Evolutionary conservation across 2,888 invertebrate genomes (phyloP).

Genomic region (Synanthedon andrenaeformis): DNA sequence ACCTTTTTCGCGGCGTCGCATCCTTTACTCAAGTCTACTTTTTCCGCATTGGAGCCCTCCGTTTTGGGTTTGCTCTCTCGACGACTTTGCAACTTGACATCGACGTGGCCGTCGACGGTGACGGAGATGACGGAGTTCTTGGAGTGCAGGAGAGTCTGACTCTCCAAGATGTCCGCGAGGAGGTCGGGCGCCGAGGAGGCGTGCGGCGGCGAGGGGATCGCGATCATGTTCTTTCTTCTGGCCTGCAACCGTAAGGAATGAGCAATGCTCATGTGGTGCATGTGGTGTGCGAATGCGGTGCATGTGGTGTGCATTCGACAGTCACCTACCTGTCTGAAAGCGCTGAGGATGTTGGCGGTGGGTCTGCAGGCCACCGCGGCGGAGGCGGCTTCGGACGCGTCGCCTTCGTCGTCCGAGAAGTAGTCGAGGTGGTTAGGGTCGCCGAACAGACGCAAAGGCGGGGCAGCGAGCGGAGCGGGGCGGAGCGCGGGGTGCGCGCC

Average conservation of each 20-base stretch:
- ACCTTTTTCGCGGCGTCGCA: conserved; percentile 52
- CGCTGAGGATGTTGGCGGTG: conserved; percentile 49
- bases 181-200: conserved; percentile 70
- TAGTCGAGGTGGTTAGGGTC: conserved; percentile 77
- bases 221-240: conserved; percentile 57
- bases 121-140: conserved; percentile 70
- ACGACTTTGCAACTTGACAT: conserved; percentile 47
- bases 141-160: conserved; percentile 78
- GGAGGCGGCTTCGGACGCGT: conserved; percentile 26
- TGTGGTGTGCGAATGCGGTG: background rate
- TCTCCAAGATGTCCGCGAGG: conserved; percentile 76
- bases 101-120: conserved; percentile 73
- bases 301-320: too few species aligned
- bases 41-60: conserved; percentile 9
- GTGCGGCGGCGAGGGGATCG: conserved; percentile 45
- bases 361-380: conserved; percentile 54
- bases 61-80: conserved; percentile 4
- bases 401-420: conserved; percentile 67
- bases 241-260: conserved; percentile 26
- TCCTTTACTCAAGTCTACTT: conserved; percentile 27
- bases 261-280: background rate
- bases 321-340: conserved; percentile 47
- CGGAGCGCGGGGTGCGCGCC: conserved; percentile 2
- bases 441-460: conserved; percentile 72
- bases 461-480: conserved; percentile 15